Conservation (phyloP, 1,140 invertebrate species). For the Apis mellifera region DNA sequence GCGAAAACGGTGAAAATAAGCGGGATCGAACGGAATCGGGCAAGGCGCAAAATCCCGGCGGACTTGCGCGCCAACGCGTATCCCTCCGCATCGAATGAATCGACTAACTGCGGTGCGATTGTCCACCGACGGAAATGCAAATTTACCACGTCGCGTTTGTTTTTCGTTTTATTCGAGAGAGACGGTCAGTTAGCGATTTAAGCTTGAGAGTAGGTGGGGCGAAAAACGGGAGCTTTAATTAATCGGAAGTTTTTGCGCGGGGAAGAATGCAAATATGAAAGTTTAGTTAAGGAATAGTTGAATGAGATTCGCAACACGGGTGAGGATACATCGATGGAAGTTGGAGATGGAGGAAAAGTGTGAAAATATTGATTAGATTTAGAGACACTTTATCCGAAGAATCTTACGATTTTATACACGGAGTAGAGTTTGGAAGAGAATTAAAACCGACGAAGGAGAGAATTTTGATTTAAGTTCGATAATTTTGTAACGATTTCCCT, state of each 20-base stretch:
- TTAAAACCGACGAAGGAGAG: not conserved
- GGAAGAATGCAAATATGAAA: no score
- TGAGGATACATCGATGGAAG: no score
- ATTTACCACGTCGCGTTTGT: not conserved
- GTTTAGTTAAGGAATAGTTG: no score
- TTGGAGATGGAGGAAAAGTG: no score
- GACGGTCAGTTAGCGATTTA: not conserved
- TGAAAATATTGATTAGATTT: no score
- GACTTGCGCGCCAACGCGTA: not conserved
- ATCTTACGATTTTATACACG: no score
- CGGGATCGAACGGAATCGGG: conserved; percentile 24
- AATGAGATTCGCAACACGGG: no score
- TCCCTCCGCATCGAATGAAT: not conserved
- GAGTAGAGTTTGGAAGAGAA: not conserved
- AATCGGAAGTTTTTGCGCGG: no score
- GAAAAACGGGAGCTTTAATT: not conserved
- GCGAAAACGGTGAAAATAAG: conserved; percentile 24
- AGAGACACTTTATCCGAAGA: no score
- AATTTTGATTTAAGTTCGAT: not conserved
- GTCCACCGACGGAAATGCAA: not conserved
- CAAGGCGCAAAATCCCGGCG: not conserved
- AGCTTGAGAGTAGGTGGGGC: no score
- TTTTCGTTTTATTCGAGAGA: not conserved
- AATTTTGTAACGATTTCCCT: not conserved
- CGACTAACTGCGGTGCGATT: not conserved